A percentile compares a stretch with the other conserved stretches of the same genome.
These are phyloP conservation scores for Volucella inflata DNA, from an alignment of 2,888 invertebrate species.

Conservation along the genomic window DNA sequence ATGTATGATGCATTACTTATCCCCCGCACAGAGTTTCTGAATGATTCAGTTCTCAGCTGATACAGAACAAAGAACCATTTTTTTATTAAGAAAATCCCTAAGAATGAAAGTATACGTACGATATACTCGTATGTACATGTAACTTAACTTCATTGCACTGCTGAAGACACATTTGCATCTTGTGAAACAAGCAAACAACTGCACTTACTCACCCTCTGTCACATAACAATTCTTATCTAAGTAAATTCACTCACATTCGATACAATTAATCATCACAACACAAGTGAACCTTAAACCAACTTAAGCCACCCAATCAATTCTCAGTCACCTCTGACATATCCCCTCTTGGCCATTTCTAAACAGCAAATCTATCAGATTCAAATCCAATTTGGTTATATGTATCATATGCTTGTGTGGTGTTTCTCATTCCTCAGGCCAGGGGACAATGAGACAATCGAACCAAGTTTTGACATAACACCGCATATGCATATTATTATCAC, in stretches of 20 bases:
- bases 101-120: neutral
- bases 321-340: neutral
- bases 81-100: too few relatives aligned
- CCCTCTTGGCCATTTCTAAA: neutral
- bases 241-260: neutral
- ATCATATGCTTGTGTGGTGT: neutral
- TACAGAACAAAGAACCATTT: too few relatives aligned
- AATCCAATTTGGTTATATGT: neutral
- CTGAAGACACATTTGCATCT: neutral
- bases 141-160: constrained; percentile 20
- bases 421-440: constrained; percentile 30
- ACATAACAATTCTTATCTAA: constrained; percentile 14
- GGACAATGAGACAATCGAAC: constrained; percentile 25
- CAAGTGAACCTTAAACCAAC: neutral
- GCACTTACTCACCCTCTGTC: constrained; percentile 22
- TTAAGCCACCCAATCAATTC: neutral
- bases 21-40: too few relatives aligned
- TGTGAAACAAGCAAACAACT: neutral
- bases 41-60: too few relatives aligned
- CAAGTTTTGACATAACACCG: constrained; percentile 31
- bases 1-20: too few relatives aligned
- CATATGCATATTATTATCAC: constrained; percentile 39
- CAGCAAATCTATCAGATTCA: neutral
- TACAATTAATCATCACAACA: constrained; percentile 11
- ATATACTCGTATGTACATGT: constrained; percentile 39